phyloP scores from a whole-genome alignment of 2,113 vertebrate genomes.

The Crotalus helleri region DNA sequence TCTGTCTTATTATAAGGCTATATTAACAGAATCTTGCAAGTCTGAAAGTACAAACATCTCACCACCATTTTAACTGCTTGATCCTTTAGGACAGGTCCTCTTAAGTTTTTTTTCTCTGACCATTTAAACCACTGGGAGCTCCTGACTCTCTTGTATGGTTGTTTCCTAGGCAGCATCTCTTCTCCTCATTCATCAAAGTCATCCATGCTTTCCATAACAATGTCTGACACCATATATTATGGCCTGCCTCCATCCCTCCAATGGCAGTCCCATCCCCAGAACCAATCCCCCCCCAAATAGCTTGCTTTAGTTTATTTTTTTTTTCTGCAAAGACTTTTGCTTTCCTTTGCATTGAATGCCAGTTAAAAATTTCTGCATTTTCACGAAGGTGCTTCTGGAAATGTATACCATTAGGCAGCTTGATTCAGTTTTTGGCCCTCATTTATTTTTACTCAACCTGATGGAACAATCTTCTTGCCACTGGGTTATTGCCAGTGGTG shows the following conservation, averaged over 20 bases:
- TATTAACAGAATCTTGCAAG: background rate
- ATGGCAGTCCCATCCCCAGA: background rate
- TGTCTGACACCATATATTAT: background rate
- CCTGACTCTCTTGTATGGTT: background rate
- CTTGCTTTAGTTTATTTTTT: background rate
- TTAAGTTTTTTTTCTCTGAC: background rate
- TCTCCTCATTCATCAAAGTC: background rate
- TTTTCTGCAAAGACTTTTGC: background rate
- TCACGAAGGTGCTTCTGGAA: background rate
- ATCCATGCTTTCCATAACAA: background rate
- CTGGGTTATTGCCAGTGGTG: slow-evolving; percentile 8
- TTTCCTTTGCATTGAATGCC: background rate
- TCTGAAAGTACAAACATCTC: background rate
- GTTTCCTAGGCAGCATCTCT: background rate
- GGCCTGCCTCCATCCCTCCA: background rate
- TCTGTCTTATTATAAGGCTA: background rate
- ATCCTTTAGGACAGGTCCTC: background rate
- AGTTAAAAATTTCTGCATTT: background rate
- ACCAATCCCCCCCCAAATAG: background rate
- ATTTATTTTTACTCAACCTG: slow-evolving; percentile 17
- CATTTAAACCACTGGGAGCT: background rate
- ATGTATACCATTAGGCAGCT: background rate
- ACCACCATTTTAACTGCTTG: background rate
- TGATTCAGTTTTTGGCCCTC: background rate
- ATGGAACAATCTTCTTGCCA: background rate